These are phyloP conservation scores for Papilio polytes DNA, from an alignment of 1,140 invertebrate genomes.

Conservation along the genomic window DNA sequence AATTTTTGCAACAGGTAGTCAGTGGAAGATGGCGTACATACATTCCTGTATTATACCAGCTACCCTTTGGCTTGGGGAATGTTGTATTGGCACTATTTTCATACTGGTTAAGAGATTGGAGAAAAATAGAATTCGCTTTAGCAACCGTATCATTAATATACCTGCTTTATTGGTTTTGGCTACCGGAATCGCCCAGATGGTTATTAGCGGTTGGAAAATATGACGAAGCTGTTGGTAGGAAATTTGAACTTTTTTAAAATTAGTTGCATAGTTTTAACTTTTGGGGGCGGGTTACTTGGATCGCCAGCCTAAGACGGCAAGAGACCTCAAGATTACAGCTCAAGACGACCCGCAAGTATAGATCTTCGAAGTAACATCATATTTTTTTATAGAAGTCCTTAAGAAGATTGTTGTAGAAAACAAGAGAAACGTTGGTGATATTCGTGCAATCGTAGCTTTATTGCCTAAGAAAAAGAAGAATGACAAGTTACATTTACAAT, in stretches of 20 bases:
- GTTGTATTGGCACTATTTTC: slow-evolving; percentile 84
- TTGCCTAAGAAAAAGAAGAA: slow-evolving; percentile 33
- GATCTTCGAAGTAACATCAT: too few relatives aligned
- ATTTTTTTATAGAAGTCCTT: slow-evolving; percentile 37
- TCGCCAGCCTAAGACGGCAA: too few relatives aligned
- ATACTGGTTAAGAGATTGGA: slow-evolving; percentile 88
- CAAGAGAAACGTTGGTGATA: slow-evolving; percentile 27
- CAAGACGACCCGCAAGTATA: too few relatives aligned
- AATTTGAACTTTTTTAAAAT: background rate
- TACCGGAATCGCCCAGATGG: slow-evolving; percentile 89
- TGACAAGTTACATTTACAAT: slow-evolving; percentile 45
- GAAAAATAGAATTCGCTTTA: slow-evolving; percentile 88
- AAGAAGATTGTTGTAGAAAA: slow-evolving; percentile 38
- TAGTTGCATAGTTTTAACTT: background rate
- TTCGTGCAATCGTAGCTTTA: background rate
- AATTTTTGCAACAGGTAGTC: slow-evolving; percentile 56
- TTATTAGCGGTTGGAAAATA: slow-evolving; percentile 87
- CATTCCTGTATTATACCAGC: slow-evolving; percentile 87
- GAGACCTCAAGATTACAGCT: too few relatives aligned
- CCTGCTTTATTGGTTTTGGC: slow-evolving; percentile 87
- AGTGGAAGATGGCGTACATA: slow-evolving; percentile 87
- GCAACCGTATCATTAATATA: slow-evolving; percentile 88
- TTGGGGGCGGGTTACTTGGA: too few relatives aligned
- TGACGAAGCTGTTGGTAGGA: slow-evolving; percentile 83
- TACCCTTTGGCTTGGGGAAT: slow-evolving; percentile 87